A percentile compares a stretch with the other conserved stretches of the same genome.
Conservation (phyloP, 2,888 invertebrate genomes). For the Acleris holmiana region DNA sequence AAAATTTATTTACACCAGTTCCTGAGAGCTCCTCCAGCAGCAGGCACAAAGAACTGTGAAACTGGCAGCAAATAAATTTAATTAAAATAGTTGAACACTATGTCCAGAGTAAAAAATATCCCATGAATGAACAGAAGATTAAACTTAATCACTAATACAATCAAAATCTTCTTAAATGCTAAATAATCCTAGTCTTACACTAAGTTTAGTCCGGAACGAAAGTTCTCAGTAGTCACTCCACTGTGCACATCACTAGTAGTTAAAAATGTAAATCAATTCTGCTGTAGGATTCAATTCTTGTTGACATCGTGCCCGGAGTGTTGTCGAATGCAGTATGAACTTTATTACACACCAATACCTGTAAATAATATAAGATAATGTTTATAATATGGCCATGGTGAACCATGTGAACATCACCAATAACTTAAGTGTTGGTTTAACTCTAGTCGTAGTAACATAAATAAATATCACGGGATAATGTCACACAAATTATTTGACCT, state of each 20-base stretch:
- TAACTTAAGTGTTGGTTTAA: too few species aligned
- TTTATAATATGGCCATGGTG: too few species aligned
- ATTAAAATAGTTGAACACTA: slow-evolving; percentile 47
- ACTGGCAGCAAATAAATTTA: slow-evolving; percentile 58
- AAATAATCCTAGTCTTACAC: slow-evolving; percentile 74
- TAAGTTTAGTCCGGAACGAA: slow-evolving; percentile 73
- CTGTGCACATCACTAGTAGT: slow-evolving; percentile 74
- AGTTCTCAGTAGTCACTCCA: slow-evolving; percentile 73
- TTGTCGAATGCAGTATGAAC: slow-evolving; percentile 73
- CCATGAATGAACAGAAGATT: slow-evolving; percentile 67
- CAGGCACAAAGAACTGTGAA: slow-evolving; percentile 37
- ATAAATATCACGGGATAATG: too few species aligned
- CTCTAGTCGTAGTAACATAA: too few species aligned
- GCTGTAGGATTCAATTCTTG: slow-evolving; percentile 64
- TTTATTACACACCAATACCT: slow-evolving; percentile 51
- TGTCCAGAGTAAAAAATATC: slow-evolving; percentile 66
- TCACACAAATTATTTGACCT: too few species aligned
- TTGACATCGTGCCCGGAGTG: slow-evolving; percentile 63
- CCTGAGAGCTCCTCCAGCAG: slow-evolving; percentile 39
- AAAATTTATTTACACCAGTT: slow-evolving; percentile 59
- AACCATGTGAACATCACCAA: too few species aligned
- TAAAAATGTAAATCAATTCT: slow-evolving; percentile 67
- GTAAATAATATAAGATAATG: slow-evolving; percentile 35
- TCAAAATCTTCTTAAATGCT: slow-evolving; percentile 77
- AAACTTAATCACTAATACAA: slow-evolving; percentile 76